These are phyloP conservation scores for Callyntrura sp. DNA, from an alignment of 2,888 invertebrate species.

Conservation along the genomic window DNA sequence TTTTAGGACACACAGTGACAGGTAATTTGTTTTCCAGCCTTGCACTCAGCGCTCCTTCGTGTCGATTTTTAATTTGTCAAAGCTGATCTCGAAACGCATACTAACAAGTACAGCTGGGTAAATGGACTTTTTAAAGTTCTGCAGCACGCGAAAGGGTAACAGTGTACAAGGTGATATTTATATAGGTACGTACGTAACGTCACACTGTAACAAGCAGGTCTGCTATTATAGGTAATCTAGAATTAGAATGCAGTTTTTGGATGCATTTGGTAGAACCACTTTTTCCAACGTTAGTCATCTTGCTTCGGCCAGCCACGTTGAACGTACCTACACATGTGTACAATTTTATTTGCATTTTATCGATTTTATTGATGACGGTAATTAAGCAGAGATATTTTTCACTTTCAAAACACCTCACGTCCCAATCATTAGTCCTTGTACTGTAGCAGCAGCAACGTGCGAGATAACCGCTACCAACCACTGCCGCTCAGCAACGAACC, in stretches of 20 bases:
- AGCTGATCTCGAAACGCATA: not conserved
- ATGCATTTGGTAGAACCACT: not conserved
- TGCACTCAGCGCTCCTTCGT: not conserved
- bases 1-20: not conserved
- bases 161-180: too few relatives aligned
- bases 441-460: conserved; percentile 18
- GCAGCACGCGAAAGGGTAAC: not conserved
- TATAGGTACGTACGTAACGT: not conserved
- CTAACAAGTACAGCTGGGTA: not conserved
- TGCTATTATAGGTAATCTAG: not conserved
- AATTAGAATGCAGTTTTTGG: not conserved
- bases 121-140: not conserved
- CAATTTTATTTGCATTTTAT: conserved; percentile 42
- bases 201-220: not conserved
- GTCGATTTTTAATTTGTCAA: conserved; percentile 15
- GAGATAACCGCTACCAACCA: not conserved
- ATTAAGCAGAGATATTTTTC: conserved; percentile 71
- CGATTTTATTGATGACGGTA: conserved; percentile 51
- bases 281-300: not conserved
- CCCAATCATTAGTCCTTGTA: conserved; percentile 63
- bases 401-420: conserved; percentile 57
- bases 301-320: not conserved
- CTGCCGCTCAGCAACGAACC: not conserved
- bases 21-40: conserved; percentile 18
- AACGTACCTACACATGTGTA: conserved; percentile 8